Evolutionary conservation across 2,113 vertebrate species (phyloP), one percentile per base, ranked within the genome.

Genomic region (Capricornis sumatraensis): DNA sequence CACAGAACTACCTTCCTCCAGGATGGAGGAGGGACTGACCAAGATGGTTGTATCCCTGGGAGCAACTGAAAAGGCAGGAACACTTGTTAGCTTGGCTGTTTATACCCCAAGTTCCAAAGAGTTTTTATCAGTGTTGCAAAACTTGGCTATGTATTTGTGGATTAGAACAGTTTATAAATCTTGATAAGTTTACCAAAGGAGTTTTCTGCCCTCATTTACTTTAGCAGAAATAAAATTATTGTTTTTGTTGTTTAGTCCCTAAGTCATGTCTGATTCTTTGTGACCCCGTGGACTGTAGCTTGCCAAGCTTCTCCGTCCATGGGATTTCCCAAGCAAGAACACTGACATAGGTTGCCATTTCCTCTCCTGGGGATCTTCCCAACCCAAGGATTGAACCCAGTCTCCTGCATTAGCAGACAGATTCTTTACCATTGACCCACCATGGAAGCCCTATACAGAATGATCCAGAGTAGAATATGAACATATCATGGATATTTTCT

Each of bases 1-100:
- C 90, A 99, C 98, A 64, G 98, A 96, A 82, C 98, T 97, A 23
- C 98, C 98, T 97, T 99, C 98, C 86, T 97, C 97, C 95, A 99
- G 93, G 81, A 62, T 28, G 89, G 87, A 33, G 33, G 98, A 97
- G n/a, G 98, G 98, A 14, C 58, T 98, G 79, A 98, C 97, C 52
- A 87, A 97, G 89, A 99, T 47, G 5, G 16, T 19, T 25, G 98
- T 98, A 17, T 98, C 97, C 40, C 45, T 97, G 2, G 99, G 99
- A 16, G 98, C 97, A 97, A 97, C 99, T 99, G 96, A 71, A 97
- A 98, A 97, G 30, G 21, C 86, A 97, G 40, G 74, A 45, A 86
- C 7, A 82, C n/a, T 15, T 79, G 28, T 98, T 96, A 99, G 94
- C 28, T 55, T 87, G 57, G 78, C 5, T 43, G 12, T 19, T 87